A percentile compares a stretch with the other conserved stretches of the same genome.
Evolutionary conservation across 2,888 invertebrate species (phyloP).

Genomic region (Andrena trimmerana): DNA sequence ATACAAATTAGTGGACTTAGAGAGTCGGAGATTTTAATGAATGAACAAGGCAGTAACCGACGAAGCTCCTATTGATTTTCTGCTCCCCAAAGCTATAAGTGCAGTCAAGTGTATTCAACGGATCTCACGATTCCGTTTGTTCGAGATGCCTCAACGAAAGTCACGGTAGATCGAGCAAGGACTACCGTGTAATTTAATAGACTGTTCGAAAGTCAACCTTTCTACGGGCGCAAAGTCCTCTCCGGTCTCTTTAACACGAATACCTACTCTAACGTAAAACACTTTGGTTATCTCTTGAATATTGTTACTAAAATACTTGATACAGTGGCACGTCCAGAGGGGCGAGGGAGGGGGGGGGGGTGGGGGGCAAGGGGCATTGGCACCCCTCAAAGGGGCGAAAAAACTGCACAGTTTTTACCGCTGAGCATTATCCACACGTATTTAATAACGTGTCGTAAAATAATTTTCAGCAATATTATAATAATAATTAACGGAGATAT

Average conservation of each 20-base stretch:
- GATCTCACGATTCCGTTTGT: constrained; percentile 42
- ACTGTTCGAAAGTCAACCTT: constrained; percentile 56
- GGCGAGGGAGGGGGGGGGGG: no score
- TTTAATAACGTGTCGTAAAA: no score
- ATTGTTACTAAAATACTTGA: constrained; percentile 23
- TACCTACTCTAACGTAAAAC: background rate
- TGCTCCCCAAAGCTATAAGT: constrained; percentile 26
- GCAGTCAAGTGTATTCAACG: constrained; percentile 51
- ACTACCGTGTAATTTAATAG: constrained; percentile 60
- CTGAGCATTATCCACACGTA: no score
- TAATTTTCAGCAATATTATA: no score
- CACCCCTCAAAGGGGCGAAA: no score
- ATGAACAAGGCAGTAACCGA: constrained; percentile 31
- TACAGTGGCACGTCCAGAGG: background rate
- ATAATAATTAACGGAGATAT: no score
- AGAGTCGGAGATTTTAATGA: constrained; percentile 40
- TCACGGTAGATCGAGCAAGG: constrained; percentile 60
- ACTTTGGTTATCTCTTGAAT: constrained; percentile 19
- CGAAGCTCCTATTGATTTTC: constrained; percentile 36
- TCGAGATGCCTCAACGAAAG: constrained; percentile 51
- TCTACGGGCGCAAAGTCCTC: constrained; percentile 30
- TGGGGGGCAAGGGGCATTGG: no score
- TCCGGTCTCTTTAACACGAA: constrained; percentile 22
- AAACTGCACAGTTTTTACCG: no score
- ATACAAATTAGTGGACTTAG: constrained; percentile 12